A percentile compares a stretch with the other conserved stretches of the same genome.
These are phyloP conservation scores for Smutsia gigantea DNA, from an alignment of 2,797 vertebrate species.

Conservation along the genomic window DNA sequence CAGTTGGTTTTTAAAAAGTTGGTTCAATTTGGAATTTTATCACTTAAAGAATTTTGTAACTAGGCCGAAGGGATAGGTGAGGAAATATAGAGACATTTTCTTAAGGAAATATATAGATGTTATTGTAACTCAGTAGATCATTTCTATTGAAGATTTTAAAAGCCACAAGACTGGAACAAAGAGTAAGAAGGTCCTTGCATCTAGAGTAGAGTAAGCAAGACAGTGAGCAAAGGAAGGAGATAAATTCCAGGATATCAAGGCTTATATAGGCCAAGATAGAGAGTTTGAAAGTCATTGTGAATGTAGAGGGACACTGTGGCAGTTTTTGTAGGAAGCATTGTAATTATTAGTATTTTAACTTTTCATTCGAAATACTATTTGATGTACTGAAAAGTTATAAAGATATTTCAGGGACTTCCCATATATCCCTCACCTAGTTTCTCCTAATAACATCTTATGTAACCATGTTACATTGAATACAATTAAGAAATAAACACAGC, in stretches of 20 bases:
- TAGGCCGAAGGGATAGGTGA: not conserved
- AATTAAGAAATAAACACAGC: not conserved
- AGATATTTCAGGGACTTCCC: not conserved
- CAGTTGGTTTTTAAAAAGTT: not conserved
- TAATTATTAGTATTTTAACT: not conserved
- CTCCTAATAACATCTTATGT: not conserved
- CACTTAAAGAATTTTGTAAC: not conserved
- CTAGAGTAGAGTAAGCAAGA: not conserved
- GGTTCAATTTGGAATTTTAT: not conserved
- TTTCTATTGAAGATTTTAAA: not conserved
- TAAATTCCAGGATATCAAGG: fast-evolving
- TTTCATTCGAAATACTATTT: not conserved
- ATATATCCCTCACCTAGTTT: not conserved
- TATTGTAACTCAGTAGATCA: not conserved
- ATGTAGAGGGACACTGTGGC: not conserved
- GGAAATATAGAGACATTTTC: not conserved
- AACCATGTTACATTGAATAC: not conserved
- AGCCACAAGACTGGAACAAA: not conserved
- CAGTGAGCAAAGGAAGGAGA: not conserved
- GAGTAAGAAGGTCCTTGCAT: not conserved
- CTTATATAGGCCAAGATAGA: not conserved
- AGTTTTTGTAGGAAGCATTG: not conserved
- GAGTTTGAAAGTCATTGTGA: not conserved
- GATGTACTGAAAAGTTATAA: not conserved
- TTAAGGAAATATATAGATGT: not conserved